These are phyloP conservation scores for Hyperoplus lanceolatus DNA, from an alignment of 2,797 vertebrate species.

Conservation along the genomic window DNA sequence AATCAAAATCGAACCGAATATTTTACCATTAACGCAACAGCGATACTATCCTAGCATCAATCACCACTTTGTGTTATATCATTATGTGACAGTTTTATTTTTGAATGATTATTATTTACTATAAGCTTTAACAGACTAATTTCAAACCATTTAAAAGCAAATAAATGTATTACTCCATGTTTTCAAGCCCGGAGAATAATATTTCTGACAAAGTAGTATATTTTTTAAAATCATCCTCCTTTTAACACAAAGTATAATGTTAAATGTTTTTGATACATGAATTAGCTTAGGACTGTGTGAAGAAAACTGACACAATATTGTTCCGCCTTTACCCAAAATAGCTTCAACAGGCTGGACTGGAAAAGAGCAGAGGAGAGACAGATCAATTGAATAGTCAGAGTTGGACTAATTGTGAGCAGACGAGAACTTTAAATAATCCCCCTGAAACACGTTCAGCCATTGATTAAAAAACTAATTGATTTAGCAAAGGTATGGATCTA, in stretches of 20 bases:
- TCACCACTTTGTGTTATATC: not conserved
- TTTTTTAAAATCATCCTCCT: not conserved
- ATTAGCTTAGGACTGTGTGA: not conserved
- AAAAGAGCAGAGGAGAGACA: not conserved
- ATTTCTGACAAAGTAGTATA: not conserved
- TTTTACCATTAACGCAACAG: not conserved
- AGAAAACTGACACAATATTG: not conserved
- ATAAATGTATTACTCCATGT: not conserved
- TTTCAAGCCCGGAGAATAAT: not conserved
- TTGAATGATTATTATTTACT: not conserved
- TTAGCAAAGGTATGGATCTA: slow-evolving; percentile 28
- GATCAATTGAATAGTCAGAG: not conserved
- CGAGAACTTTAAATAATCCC: slow-evolving; percentile 10
- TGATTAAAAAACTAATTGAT: slow-evolving; percentile 39
- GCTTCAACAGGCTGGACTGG: not conserved
- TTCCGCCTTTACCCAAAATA: not conserved
- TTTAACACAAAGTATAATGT: not conserved
- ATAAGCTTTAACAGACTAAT: not conserved
- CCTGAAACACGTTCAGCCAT: slow-evolving; percentile 28
- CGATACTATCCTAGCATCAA: not conserved
- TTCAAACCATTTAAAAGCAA: slow-evolving; percentile 9
- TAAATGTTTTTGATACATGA: not conserved
- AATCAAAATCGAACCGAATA: not conserved
- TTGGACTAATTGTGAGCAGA: slow-evolving; percentile 6
- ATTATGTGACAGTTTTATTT: too few relatives aligned